A percentile compares a stretch with the other conserved stretches of the same genome.
phyloP scores from a whole-genome alignment of 2,113 vertebrate genomes.

The pig (Sus scrofa) region T2T-Sscrofa CM000826.6:156941001-156941500 shows the following conservation, averaged over 20 bases:
- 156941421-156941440: not conserved
- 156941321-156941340: not conserved
- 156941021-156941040: not conserved
- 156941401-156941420: fast-evolving
- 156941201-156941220: not conserved
- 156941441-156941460: too few relatives aligned
- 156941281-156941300: not conserved
- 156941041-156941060: not conserved
- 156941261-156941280: not conserved
- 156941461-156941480: too few relatives aligned
- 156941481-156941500: too few relatives aligned
- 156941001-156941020: not conserved
- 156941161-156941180: not conserved
- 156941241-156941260: not conserved
- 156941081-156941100: not conserved
- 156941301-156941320: too few relatives aligned
- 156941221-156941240: too few relatives aligned
- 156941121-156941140: fast-evolving
- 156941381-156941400: not conserved
- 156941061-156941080: not conserved
- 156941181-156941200: fast-evolving
- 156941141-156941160: not conserved
- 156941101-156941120: not conserved
- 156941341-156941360: not conserved
- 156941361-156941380: not conserved